These are phyloP conservation scores for Hippopotamus amphibius DNA, from an alignment of 2,113 vertebrate species.

Conservation along the genomic window DNA sequence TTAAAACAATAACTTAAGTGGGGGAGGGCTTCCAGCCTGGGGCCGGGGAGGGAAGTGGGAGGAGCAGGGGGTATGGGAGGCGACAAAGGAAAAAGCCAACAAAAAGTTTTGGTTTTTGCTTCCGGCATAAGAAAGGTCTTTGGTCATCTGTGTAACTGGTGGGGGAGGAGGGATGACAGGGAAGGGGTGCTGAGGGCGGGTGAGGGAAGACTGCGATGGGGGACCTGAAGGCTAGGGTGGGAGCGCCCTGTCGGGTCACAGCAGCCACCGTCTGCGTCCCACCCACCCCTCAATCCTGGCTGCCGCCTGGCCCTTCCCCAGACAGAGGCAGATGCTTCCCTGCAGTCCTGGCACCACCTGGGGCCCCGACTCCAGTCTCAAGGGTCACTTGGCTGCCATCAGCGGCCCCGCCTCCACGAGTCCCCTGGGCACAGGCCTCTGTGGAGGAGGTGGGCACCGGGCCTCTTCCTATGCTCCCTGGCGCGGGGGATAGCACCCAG, in stretches of 20 bases:
- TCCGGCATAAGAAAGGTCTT: slow-evolving; percentile 84
- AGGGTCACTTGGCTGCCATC: not conserved
- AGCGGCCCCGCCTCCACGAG: not conserved
- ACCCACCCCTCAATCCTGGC: not conserved
- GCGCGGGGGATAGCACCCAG: not conserved
- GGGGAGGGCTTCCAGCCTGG: slow-evolving; percentile 67
- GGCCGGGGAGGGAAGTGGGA: not conserved
- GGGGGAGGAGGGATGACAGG: not conserved
- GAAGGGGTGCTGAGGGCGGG: not conserved
- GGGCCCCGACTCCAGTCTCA: not conserved
- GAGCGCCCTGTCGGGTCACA: not conserved
- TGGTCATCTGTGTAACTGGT: slow-evolving; percentile 81
- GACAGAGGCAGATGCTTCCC: not conserved
- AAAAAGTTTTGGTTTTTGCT: slow-evolving; percentile 82
- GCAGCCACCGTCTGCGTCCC: not conserved
- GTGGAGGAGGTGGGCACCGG: not conserved
- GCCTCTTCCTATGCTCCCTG: not conserved
- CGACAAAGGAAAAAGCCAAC: slow-evolving; percentile 79
- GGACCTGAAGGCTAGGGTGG: not conserved
- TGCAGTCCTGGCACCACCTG: not conserved
- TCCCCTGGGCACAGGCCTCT: not conserved
- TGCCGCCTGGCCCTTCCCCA: not conserved
- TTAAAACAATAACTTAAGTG: slow-evolving; percentile 85
- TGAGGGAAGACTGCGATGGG: not conserved
- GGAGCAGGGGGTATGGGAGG: slow-evolving; percentile 19